phyloP scores from a whole-genome alignment of 2,113 vertebrate species.

The Sigmodon hispidus region DNA sequence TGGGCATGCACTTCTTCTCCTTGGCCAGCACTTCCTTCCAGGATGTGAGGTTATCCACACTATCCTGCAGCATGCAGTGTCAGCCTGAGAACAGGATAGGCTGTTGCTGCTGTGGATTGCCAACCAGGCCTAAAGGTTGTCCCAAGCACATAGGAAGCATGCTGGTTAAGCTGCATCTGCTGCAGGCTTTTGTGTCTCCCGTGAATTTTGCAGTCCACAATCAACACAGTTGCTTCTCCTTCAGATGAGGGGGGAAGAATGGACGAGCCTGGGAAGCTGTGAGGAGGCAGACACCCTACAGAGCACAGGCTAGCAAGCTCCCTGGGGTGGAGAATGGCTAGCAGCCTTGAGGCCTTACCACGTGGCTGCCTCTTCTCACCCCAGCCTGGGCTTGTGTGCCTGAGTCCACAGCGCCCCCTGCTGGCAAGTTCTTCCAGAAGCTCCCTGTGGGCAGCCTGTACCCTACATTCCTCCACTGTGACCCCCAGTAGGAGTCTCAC shows the following conservation, averaged over 20 bases:
- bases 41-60: neutral
- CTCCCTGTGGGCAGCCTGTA: slow-evolving; percentile 74
- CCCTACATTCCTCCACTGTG: neutral
- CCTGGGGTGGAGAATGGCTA: too few relatives aligned
- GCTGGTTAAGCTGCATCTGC: neutral
- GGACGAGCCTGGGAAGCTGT: neutral
- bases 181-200: neutral
- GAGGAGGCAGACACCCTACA: neutral
- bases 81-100: neutral
- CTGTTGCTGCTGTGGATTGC: neutral
- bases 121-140: neutral
- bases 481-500: neutral
- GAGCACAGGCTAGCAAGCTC: neutral
- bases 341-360: neutral
- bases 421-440: slow-evolving; percentile 50
- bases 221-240: neutral
- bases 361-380: neutral
- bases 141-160: neutral
- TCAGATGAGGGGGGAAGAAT: neutral
- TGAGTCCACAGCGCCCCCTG: slow-evolving; percentile 71
- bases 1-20: neutral
- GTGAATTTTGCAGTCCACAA: neutral
- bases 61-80: neutral
- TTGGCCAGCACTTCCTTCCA: neutral
- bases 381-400: neutral